Evolutionary conservation across 2,888 invertebrate species (phyloP), one percentile per base, ranked within the genome.

Genomic region (Agrilus mali): DNA sequence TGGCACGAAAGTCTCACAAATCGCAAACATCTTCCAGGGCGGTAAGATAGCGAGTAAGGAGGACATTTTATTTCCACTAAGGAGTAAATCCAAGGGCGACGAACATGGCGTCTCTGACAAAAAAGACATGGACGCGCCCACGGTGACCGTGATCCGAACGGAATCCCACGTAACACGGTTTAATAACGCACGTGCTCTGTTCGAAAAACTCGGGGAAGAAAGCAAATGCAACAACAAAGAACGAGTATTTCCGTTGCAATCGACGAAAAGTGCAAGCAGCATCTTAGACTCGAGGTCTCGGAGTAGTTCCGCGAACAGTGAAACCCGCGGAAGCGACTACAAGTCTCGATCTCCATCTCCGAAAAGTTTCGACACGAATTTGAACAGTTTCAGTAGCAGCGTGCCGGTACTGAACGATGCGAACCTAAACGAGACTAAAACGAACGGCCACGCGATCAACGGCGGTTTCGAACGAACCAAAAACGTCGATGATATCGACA

Each of bases 151-250:
- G 37, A 86, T 85, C 46, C 75, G 90, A 49, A 87, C 88, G 14
- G 88, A 90, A 68, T 88, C 88, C 58, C 90, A 90, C 63, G 78
- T 88, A 57, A 84, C 89, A n/a, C 72, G 88, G 48, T 92, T 92
- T 65, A 90, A 93, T 65, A 89, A 86, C 65, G 92, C 92, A 3
- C 75, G 90, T 49, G 92, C 93, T 35, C 73, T 93, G 44, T 93
- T 93, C 65, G 92, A 93, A 65, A 90, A 90, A 61, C 72, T 93
- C 50, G 82, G 88, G 55, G 75, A 84, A 65, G 82, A 86, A 64
- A 77, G 80, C 65, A 76, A 65, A 66, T 51, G 72, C 33, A 55
- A 10, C 27, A 47, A 33, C n/a, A 47, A 47, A 31, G 52, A 53
- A 17, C 52, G 55, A 36, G 53, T 60, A 14, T 54, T 62, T 37